A percentile compares a stretch with the other conserved stretches of the same genome.
These are phyloP conservation scores for Lindbergichthys nudifrons DNA, from an alignment of 2,797 vertebrate species.

Conservation along the genomic window DNA sequence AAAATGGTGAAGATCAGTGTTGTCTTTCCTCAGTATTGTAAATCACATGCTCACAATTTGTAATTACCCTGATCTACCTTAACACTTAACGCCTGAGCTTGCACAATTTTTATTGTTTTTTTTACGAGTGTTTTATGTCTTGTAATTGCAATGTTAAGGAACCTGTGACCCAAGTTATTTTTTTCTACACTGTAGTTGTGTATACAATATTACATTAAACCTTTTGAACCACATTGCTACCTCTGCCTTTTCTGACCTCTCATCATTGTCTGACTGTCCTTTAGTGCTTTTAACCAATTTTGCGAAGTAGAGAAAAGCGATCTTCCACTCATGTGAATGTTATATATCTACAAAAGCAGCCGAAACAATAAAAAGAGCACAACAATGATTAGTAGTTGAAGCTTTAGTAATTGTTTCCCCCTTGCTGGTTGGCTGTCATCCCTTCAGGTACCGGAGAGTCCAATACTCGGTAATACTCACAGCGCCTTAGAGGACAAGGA, in stretches of 20 bases:
- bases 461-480: constrained; percentile 47
- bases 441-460: constrained; percentile 44
- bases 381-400: constrained; percentile 17
- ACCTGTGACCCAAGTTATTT: no score
- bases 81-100: no score
- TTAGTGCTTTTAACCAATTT: not conserved
- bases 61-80: no score
- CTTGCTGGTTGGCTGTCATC: constrained; percentile 60
- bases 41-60: no score
- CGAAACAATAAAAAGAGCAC: not conserved
- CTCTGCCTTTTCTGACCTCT: not conserved
- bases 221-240: no score
- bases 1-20: no score
- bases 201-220: no score
- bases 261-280: not conserved
- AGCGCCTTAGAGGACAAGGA: constrained; percentile 72
- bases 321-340: not conserved
- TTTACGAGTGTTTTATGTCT: no score
- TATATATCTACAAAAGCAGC: constrained; percentile 6
- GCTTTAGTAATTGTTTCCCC: constrained; percentile 28
- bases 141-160: no score
- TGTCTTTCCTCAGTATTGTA: no score
- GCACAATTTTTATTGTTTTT: no score
- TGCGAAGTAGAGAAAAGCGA: not conserved
- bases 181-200: no score